Evolutionary conservation across 2,113 vertebrate species (phyloP).

Genomic region (Trematomus loennbergii): DNA sequence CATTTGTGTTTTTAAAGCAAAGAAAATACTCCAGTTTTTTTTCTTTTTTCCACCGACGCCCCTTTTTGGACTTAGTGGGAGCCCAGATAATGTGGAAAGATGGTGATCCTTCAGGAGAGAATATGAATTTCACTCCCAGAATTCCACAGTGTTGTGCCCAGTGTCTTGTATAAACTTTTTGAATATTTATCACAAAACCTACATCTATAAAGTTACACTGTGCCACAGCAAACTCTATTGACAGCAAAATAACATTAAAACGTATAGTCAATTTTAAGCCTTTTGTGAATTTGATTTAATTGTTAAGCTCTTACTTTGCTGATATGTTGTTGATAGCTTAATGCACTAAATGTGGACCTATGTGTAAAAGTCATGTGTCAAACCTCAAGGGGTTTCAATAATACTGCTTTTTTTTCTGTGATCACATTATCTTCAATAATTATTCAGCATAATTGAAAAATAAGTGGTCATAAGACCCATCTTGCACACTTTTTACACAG

Average conservation of each 20-base stretch:
- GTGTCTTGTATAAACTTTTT: slow-evolving; percentile 18
- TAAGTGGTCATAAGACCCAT: too few species aligned
- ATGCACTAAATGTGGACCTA: background rate
- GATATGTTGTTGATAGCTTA: background rate
- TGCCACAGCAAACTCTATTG: slow-evolving; percentile 4
- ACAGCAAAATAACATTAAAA: background rate
- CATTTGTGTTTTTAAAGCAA: slow-evolving; percentile 67
- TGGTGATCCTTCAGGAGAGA: slow-evolving; percentile 67
- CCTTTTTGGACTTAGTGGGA: slow-evolving; percentile 73
- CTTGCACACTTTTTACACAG: background rate
- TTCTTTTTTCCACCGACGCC: slow-evolving; percentile 76
- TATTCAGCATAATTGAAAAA: too few species aligned
- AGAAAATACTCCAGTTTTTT: slow-evolving; percentile 54
- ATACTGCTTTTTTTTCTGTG: too few species aligned
- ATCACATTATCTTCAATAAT: too few species aligned
- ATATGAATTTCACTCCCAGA: slow-evolving; percentile 60
- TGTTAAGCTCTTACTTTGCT: background rate
- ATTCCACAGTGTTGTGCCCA: slow-evolving; percentile 28
- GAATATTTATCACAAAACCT: slow-evolving; percentile 15
- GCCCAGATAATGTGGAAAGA: slow-evolving; percentile 82
- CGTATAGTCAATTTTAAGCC: background rate
- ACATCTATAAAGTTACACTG: background rate
- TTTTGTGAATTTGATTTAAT: background rate
- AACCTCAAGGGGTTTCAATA: slow-evolving; percentile 20
- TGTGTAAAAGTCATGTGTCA: slow-evolving; percentile 61